phyloP scores from a whole-genome alignment of 2,113 vertebrate species.

The human region DNA sequence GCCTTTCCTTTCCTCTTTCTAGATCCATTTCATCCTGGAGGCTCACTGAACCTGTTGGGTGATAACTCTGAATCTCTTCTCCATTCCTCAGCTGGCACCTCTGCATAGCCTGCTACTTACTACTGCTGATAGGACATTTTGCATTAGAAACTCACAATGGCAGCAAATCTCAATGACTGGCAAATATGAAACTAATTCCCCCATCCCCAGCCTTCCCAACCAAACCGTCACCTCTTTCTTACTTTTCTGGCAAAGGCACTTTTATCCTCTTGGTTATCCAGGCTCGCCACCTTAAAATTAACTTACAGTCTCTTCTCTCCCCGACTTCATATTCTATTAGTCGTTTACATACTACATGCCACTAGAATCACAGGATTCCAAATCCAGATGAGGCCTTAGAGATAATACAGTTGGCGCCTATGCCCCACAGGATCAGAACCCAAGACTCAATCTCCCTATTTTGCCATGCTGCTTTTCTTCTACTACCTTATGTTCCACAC shows the following conservation, averaged over 20 bases:
- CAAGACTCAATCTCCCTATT: not conserved
- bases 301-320: not conserved
- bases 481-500: not conserved
- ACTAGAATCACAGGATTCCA: constrained; percentile 15
- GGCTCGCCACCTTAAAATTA: constrained; percentile 25
- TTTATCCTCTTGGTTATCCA: not conserved
- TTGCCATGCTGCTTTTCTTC: not conserved
- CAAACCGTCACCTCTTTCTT: not conserved
- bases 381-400: not conserved
- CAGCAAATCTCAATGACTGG: not conserved
- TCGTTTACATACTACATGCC: not conserved
- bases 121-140: not conserved
- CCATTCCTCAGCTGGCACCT: not conserved
- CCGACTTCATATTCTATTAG: not conserved
- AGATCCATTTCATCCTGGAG: not conserved
- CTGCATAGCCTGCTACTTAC: not conserved
- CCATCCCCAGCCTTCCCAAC: not conserved
- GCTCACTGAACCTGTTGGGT: not conserved
- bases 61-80: constrained; percentile 11
- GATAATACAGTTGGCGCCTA: not conserved
- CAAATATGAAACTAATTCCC: not conserved
- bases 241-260: not conserved
- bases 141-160: not conserved
- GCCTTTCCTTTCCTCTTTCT: not conserved
- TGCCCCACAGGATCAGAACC: not conserved